Conservation (phyloP, 2,113 vertebrate species). For the Atractosteus spatula region DNA sequence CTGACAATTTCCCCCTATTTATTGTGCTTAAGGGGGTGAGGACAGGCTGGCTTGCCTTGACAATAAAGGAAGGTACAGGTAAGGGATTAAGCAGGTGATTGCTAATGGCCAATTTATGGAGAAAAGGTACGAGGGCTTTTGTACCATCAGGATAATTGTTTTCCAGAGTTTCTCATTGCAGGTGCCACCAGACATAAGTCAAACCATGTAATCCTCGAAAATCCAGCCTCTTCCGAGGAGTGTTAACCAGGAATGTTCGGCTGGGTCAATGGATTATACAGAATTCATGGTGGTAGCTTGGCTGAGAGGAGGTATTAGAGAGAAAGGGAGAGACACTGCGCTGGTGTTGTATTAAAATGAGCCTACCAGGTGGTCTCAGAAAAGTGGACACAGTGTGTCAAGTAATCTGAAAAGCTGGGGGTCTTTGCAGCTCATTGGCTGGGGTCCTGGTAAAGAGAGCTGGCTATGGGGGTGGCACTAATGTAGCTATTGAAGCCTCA, state of each 20-base stretch:
- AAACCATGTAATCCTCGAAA: slow-evolving; percentile 72
- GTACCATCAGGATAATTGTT: slow-evolving; percentile 39
- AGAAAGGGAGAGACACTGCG: slow-evolving; percentile 42
- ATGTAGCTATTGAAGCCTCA: slow-evolving; percentile 71
- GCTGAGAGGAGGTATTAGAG: slow-evolving; percentile 68
- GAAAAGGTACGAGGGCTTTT: slow-evolving; percentile 28
- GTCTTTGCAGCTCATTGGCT: slow-evolving; percentile 63
- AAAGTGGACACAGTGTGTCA: slow-evolving; percentile 78
- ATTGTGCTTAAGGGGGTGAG: slow-evolving; percentile 21
- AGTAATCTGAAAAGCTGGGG: slow-evolving; percentile 73
- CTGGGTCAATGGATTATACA: slow-evolving; percentile 65
- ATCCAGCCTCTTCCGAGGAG: slow-evolving; percentile 67
- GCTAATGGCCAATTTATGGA: slow-evolving; percentile 17
- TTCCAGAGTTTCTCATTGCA: slow-evolving; percentile 47
- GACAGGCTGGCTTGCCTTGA: slow-evolving; percentile 20
- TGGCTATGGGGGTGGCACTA: slow-evolving; percentile 60
- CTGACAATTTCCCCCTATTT: slow-evolving; percentile 40
- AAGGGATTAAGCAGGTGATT: slow-evolving; percentile 25
- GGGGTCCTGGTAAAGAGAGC: slow-evolving; percentile 60
- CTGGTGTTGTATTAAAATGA: slow-evolving; percentile 73
- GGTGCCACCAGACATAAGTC: slow-evolving; percentile 66
- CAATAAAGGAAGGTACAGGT: slow-evolving; percentile 25
- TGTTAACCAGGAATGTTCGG: slow-evolving; percentile 63
- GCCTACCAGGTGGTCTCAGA: slow-evolving; percentile 76
- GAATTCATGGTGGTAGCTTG: slow-evolving; percentile 64